These are phyloP conservation scores for Apocheima hispidaria DNA, from an alignment of 2,888 invertebrate genomes.

Conservation along the genomic window DNA sequence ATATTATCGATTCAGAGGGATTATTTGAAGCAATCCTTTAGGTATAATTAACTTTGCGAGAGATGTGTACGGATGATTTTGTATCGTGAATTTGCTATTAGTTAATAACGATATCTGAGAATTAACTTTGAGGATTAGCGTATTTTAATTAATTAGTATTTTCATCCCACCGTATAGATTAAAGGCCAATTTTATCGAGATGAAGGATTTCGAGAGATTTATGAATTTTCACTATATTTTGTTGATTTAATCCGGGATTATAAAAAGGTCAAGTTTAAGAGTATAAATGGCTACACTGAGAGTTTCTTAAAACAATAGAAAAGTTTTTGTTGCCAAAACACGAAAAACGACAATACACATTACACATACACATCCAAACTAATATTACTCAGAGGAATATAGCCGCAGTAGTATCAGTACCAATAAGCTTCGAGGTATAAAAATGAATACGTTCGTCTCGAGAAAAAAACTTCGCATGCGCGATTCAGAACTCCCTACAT, in stretches of 20 bases:
- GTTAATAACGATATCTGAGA: slow-evolving; percentile 15
- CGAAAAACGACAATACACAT: too few relatives aligned
- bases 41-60: slow-evolving; percentile 31
- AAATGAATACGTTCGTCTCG: too few relatives aligned
- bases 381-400: too few relatives aligned
- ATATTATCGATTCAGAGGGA: slow-evolving; percentile 29
- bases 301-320: too few relatives aligned
- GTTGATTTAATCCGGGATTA: neutral
- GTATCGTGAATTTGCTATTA: slow-evolving; percentile 21
- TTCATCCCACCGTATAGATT: slow-evolving; percentile 3
- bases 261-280: neutral
- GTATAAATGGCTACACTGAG: neutral
- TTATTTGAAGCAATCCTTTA: slow-evolving; percentile 24
- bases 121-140: slow-evolving; percentile 16
- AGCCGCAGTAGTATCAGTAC: too few relatives aligned
- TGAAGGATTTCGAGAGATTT: slow-evolving; percentile 5
- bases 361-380: too few relatives aligned
- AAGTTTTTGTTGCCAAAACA: too few relatives aligned
- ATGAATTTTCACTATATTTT: slow-evolving; percentile 9
- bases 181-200: slow-evolving; percentile 4
- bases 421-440: too few relatives aligned
- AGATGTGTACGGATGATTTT: slow-evolving; percentile 24
- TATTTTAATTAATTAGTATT: slow-evolving; percentile 10
- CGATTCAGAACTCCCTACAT: too few relatives aligned
- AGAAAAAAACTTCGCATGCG: too few relatives aligned